Evolutionary conservation across 2,113 vertebrate genomes (phyloP), one percentile per base, ranked within the genome.

Genomic region (Catharus fuscescens): DNA sequence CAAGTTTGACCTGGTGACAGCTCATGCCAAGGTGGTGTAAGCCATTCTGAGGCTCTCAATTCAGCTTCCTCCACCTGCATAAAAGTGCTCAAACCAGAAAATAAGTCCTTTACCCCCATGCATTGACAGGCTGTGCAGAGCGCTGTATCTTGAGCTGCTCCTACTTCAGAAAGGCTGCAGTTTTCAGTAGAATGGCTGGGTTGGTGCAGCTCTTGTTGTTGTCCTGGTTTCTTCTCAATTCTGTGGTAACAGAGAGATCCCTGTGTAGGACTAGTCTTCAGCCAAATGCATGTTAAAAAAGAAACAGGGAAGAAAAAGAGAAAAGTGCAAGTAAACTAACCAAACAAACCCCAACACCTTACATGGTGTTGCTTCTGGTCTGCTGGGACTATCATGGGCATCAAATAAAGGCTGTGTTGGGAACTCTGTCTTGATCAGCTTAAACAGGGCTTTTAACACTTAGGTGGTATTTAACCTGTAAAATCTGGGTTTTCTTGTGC

Each of bases 121-220:
- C 62, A 2, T 57, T 82, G 74, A 32, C 2, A 3, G 20, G 9
- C 23, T 8, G 29, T 40, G 28, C 48, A 2, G 44, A 48, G 57
- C 4, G 0, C 44, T 40, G 5, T 20, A 1, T 25, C 44, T 53
- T 2, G 2, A 15, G 21, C 47, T 73, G 44, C n/a, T 91, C 29
- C 3, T 1, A 26, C 28, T 31, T 53, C 52, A 29, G 18, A 8
- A 48, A 52, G 54, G 7, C 77, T n/a, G 34, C 70, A 6, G 0
- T 56, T 79, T 80, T 54, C 54, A 29, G 74, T 6, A 29, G 67
- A 61, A 45, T 19, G 11, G 16, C 62, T 67, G 61, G 7, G 9
- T 67, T 78, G 13, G 9, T 31, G 47, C 60, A 62, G 52, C 52
- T n/a, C 4, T 48, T 72, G 44, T 0, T 31, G 38, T 82, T 54